Base-by-base conservation (phyloP, 2,113 vertebrate genomes). In the Platycercus adscitus region DNA sequence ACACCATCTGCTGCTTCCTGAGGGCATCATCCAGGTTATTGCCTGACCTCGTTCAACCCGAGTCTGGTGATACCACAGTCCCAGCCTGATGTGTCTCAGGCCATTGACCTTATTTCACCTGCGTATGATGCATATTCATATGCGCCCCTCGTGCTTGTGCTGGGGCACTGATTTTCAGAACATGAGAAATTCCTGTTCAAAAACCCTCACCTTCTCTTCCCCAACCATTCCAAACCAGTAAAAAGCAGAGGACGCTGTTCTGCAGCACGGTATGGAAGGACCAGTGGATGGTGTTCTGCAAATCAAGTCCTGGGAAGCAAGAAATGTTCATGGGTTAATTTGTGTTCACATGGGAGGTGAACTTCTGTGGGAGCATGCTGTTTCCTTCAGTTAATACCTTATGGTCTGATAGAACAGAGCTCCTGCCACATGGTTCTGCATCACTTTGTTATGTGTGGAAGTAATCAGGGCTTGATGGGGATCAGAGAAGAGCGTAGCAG, bases 51-150 rank as follows among this genome's bases (percentile, higher is more conserved):
- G 0, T 47, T 47, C 85, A 52, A 46, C 61, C 63, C 7, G 0
- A 6, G 23, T 5, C 73, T 41, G 80, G 43, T 29, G 53, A 17
- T 29, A 8, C 3, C 60, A 6, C 1, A 1, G 35, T 33, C 65
- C 24, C 79, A 50, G 50, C 52, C 77, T 35, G 41, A 14, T 1
- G 1, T 20, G 37, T 55, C 63, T 63, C 4, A 0, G 17, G 39
- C 60, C 12, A 0, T 21, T 3, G 7, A 14, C 76, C 83, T 83
- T 55, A 0, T 50, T 64, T 83, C 80, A 58, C 80, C 76, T 1
- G 10, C 1, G 2, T 43, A 2, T 24, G 1, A 1, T 12, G 31
- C 16, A 8, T 10, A 3, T 35, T 31, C 2, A 3, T 25, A 17
- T 9, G 2, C 9, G 21, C 17, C 1, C 55, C 35, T 65, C 41